Conservation (phyloP, 1,140 invertebrate species). For the Drosophila punjabiensis region DNA sequence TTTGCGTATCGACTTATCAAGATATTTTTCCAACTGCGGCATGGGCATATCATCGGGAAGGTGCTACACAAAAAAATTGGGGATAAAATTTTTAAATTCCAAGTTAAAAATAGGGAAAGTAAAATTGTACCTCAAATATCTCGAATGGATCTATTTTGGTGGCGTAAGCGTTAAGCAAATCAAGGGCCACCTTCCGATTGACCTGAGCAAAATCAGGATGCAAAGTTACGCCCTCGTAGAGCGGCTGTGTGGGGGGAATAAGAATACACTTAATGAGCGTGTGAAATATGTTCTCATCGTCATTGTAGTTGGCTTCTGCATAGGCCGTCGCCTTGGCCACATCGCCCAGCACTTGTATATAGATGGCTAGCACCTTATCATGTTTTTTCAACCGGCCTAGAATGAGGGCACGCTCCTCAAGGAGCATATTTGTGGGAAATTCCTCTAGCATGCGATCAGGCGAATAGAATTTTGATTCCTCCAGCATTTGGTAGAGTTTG, state of each 20-base stretch:
- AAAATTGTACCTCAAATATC: slow-evolving; percentile 85
- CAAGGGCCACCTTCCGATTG: slow-evolving; percentile 92
- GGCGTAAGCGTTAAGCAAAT: slow-evolving; percentile 93
- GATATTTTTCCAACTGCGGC: slow-evolving; percentile 90
- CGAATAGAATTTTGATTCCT: slow-evolving; percentile 93
- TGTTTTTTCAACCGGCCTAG: slow-evolving; percentile 95
- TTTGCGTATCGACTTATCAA: slow-evolving; percentile 91
- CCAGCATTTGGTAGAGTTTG: slow-evolving; percentile 94
- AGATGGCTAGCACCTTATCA: slow-evolving; percentile 96
- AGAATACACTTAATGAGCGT: slow-evolving; percentile 89
- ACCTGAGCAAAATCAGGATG: slow-evolving; percentile 87
- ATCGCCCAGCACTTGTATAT: slow-evolving; percentile 93
- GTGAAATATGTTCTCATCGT: slow-evolving; percentile 89
- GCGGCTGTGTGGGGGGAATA: slow-evolving; percentile 86
- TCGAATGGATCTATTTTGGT: slow-evolving; percentile 92
- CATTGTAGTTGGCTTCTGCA: slow-evolving; percentile 90
- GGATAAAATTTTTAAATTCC: too few relatives aligned
- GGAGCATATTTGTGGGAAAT: slow-evolving; percentile 94
- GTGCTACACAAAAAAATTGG: slow-evolving; percentile 76
- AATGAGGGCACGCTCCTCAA: slow-evolving; percentile 97
- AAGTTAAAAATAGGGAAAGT: background rate
- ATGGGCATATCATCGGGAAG: slow-evolving; percentile 92
- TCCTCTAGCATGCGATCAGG: slow-evolving; percentile 95
- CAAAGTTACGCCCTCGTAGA: slow-evolving; percentile 86
- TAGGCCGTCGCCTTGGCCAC: slow-evolving; percentile 93